Percentiles rank a stretch among this genome's conserved stretches.
phyloP scores from a whole-genome alignment of 2,113 vertebrate species.

The Marmota flaviventris region DNA sequence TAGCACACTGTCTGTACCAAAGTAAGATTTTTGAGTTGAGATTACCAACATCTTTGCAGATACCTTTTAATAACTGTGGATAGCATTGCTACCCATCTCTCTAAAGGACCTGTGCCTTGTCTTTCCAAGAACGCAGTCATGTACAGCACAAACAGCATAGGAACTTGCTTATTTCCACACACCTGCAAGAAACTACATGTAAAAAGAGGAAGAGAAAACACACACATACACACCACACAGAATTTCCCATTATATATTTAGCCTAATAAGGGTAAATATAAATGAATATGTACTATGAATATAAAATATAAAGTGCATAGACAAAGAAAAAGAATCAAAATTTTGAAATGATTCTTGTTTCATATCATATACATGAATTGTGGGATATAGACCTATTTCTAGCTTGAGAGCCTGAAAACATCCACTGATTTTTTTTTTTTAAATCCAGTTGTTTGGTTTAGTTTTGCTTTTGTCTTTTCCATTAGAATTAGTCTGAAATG shows the following conservation, averaged over 20 bases:
- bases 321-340: neutral
- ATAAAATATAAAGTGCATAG: neutral
- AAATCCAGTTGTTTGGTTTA: neutral
- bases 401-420: neutral
- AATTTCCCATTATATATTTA: neutral
- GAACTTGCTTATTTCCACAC: neutral
- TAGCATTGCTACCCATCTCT: neutral
- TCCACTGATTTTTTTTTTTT: neutral
- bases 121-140: neutral
- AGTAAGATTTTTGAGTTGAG: neutral
- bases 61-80: neutral
- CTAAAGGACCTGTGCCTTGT: neutral
- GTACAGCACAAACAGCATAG: neutral
- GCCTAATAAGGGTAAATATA: too few species aligned
- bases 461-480: slow-evolving; percentile 37
- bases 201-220: neutral
- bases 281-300: neutral
- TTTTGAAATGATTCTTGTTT: neutral
- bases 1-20: neutral
- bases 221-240: neutral
- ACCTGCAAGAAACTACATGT: neutral
- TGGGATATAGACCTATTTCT: neutral
- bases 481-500: neutral
- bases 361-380: neutral
- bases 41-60: neutral